Conservation (phyloP, 2,113 vertebrate genomes). For the Muntiacus reevesi region DNA sequence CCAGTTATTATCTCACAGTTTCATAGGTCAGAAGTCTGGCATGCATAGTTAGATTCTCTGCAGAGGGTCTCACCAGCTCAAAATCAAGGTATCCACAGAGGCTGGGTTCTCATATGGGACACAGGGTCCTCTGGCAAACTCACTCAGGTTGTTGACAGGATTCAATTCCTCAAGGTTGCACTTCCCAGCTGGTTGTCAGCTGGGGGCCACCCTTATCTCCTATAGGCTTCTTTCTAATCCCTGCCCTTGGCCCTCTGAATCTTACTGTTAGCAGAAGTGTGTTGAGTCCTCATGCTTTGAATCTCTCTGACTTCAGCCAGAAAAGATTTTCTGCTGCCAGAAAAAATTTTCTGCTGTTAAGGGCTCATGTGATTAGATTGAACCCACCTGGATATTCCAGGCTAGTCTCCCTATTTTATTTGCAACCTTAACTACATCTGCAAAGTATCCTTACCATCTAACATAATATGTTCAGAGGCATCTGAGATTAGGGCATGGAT, state of each 20-base stretch:
- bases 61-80: not conserved
- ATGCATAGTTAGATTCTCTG: not conserved
- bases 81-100: not conserved
- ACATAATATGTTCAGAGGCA: not conserved
- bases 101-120: not conserved
- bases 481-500: not conserved
- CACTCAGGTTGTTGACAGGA: not conserved
- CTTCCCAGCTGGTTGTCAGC: not conserved
- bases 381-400: not conserved
- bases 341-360: not conserved
- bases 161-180: not conserved
- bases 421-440: not conserved
- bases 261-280: not conserved
- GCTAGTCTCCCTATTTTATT: not conserved
- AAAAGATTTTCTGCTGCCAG: not conserved
- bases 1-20: not conserved
- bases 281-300: not conserved
- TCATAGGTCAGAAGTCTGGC: not conserved
- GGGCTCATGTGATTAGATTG: not conserved
- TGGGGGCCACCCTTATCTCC: not conserved
- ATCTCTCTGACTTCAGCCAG: not conserved
- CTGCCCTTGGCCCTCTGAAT: no score
- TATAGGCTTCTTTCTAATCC: not conserved
- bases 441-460: not conserved
- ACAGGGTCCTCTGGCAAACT: not conserved